These are phyloP conservation scores for Ophioderma brevispina DNA, from an alignment of 35 echinoderm and acorn worm species.

Conservation along the genomic window DNA sequence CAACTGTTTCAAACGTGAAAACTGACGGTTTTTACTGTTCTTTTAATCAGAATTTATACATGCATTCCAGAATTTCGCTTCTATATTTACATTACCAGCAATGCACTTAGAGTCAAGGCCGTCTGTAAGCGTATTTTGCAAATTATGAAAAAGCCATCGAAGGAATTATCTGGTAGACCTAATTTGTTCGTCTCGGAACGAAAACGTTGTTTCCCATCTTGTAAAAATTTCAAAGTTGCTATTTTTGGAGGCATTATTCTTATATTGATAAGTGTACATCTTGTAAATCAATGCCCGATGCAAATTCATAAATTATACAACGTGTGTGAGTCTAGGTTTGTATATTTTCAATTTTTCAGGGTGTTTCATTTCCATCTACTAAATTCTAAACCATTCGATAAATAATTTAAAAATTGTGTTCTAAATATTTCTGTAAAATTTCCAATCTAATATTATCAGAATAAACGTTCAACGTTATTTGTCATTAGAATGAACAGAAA, in stretches of 20 bases:
- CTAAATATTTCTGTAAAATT: neutral
- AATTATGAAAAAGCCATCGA: neutral
- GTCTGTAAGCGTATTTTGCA: neutral
- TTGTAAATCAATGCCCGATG: slow-evolving; percentile 1
- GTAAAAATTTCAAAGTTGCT: neutral
- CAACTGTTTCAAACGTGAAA: too few species aligned
- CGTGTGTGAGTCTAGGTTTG: slow-evolving; percentile 4
- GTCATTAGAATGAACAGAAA: too few species aligned
- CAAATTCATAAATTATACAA: neutral
- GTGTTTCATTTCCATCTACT: neutral
- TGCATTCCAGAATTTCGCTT: too few species aligned
- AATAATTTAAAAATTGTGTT: neutral
- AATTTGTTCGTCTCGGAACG: neutral
- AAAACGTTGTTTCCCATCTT: neutral
- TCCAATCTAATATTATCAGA: too few species aligned
- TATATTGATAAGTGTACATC: neutral
- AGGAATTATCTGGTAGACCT: neutral
- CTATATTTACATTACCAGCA: neutral
- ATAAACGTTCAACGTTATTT: too few species aligned
- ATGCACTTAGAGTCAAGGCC: neutral
- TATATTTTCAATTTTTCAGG: neutral
- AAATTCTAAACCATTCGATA: neutral
- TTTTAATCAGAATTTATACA: too few species aligned
- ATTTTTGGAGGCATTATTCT: slow-evolving; percentile 6
- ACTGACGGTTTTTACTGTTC: too few species aligned